Evolutionary conservation across 2,888 invertebrate species (phyloP), one percentile per base, ranked within the genome.

Genomic region (Clunio marinus): DNA sequence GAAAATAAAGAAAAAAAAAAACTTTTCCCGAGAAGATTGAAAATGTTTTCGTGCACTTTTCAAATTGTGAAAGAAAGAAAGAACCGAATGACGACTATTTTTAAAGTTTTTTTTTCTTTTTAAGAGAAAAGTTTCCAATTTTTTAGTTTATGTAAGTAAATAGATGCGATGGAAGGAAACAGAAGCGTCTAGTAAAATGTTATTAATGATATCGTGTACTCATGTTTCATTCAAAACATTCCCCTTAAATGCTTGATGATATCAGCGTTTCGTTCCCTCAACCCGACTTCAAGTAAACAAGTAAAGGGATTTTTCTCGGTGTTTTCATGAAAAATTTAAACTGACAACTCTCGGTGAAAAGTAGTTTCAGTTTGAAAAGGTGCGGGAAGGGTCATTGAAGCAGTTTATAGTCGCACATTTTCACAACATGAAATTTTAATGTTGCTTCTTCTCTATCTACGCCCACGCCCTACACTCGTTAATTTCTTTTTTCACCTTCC

Each of bases 251-350:
- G 41, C 15, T 41, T 41, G n/a, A 41, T 41, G 41, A 41, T 41
- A 41, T 41, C 41, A 41, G 15, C 15, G 41, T 41, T 41, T 41
- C 41, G 41, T 41, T 13, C 7, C 32, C 32, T n/a, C 41, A 15
- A 22, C 24, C 24, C 13, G n/a, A 57, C n/a, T 15, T 13, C 7
- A 24, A 57, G 55, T 10, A 25, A 1, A 13, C 5, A 25, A 55
- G 13, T 8, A 55, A 22, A 55, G 2, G 22, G 10, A 22, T 17
- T 35, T 35, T 37, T 37, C 15, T 41, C 17, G 15, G 3, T n/a
- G 22, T n/a, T 59, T 8, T 59, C 20, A 59, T 59, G 13, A 59
- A 59, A 59, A 10, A 51, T 51, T 51, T 51, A 51, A 51, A 51
- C 24, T 51, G 20, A n/a, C n/a, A n/a, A n/a, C n/a, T n/a, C n/a